Conservation (phyloP, 2,113 vertebrate genomes). For the Geococcyx californianus region DNA sequence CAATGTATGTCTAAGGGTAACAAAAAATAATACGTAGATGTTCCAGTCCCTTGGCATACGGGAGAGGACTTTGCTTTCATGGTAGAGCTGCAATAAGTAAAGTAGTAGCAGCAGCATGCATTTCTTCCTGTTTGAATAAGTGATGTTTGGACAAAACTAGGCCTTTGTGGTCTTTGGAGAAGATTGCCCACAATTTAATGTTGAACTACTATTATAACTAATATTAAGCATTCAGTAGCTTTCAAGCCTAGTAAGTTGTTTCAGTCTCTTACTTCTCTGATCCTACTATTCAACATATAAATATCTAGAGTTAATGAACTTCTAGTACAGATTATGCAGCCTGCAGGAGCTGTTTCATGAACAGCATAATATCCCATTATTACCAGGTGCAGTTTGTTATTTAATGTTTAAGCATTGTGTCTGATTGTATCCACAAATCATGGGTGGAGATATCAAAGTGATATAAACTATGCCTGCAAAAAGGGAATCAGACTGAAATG, state of each 20-base stretch:
- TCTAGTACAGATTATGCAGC: neutral
- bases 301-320: slow-evolving; percentile 13
- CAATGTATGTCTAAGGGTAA: neutral
- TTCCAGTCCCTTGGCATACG: neutral
- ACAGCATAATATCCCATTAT: neutral
- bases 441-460: neutral
- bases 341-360: neutral
- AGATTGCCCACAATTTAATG: neutral
- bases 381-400: slow-evolving; percentile 23
- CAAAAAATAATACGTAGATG: neutral
- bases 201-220: neutral
- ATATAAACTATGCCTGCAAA: neutral
- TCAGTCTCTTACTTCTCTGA: neutral
- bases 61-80: neutral
- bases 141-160: neutral
- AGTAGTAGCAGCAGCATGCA: neutral
- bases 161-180: neutral
- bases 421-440: slow-evolving; percentile 1
- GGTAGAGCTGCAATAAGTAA: neutral
- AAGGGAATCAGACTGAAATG: neutral
- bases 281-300: neutral
- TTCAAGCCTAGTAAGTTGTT: neutral
- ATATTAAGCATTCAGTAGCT: neutral
- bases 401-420: neutral
- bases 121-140: neutral